phyloP scores from a whole-genome alignment of 2,797 vertebrate genomes.

The Xerus rutilus region DNA sequence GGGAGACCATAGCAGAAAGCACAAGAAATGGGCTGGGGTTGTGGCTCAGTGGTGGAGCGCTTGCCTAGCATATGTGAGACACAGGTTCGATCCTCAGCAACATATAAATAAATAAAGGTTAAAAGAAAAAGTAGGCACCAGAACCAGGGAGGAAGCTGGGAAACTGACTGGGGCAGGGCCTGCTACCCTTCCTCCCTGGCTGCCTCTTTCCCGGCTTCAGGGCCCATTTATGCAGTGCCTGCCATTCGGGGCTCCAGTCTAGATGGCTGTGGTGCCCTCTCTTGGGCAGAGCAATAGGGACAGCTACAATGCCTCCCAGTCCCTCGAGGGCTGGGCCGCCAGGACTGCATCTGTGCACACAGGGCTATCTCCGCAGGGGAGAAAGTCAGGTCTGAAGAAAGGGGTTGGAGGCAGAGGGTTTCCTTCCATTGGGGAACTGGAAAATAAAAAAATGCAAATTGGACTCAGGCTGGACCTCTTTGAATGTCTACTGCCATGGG shows the following conservation, averaged over 20 bases:
- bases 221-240: background rate
- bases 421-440: background rate
- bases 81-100: too few relatives aligned
- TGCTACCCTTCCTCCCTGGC: background rate
- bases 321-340: too few relatives aligned
- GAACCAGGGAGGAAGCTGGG: background rate
- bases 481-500: background rate
- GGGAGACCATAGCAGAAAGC: background rate
- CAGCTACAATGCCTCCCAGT: background rate
- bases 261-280: background rate
- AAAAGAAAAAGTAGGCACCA: too few relatives aligned
- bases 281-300: background rate
- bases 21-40: too few relatives aligned
- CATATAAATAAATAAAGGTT: too few relatives aligned
- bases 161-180: fast-evolving
- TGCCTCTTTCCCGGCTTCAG: too few relatives aligned
- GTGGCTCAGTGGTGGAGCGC: too few relatives aligned
- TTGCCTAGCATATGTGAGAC: too few relatives aligned
- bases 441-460: background rate
- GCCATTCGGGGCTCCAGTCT: background rate
- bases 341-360: background rate
- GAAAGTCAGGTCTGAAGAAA: background rate
- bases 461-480: background rate
- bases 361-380: background rate
- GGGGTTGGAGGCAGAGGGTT: background rate